A percentile compares a stretch with the other conserved stretches of the same genome.
Conservation (phyloP, 2,888 invertebrate genomes). For the Ochropleura leucogaster region DNA sequence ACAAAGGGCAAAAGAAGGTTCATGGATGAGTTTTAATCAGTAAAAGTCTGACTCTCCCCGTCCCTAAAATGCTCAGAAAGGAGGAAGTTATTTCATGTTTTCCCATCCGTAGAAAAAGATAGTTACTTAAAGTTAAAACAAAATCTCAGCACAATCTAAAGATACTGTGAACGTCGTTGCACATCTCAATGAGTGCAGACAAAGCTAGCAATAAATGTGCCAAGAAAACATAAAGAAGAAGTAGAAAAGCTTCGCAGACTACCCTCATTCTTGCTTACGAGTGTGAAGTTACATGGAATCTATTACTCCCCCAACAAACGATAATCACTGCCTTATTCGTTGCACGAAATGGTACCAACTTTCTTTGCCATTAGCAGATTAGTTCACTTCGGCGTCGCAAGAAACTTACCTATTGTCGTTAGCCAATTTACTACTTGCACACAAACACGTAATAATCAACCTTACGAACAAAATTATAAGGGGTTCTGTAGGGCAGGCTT, state of each 20-base stretch:
- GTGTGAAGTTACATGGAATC: slow-evolving; percentile 58
- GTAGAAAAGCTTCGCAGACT: slow-evolving; percentile 35
- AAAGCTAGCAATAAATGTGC: slow-evolving; percentile 45
- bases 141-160: slow-evolving; percentile 9
- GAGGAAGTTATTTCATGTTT: too few relatives aligned
- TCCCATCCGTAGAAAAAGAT: too few relatives aligned
- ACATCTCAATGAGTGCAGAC: slow-evolving; percentile 31
- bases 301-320: slow-evolving; percentile 57
- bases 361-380: slow-evolving; percentile 84
- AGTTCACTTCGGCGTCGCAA: slow-evolving; percentile 76
- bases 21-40: too few relatives aligned
- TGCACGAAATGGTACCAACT: slow-evolving; percentile 70
- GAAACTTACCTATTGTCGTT: slow-evolving; percentile 76
- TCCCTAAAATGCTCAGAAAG: too few relatives aligned
- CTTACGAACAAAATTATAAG: slow-evolving; percentile 34
- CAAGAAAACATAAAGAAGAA: slow-evolving; percentile 21
- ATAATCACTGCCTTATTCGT: slow-evolving; percentile 74
- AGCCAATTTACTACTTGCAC: slow-evolving; percentile 50
- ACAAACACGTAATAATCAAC: slow-evolving; percentile 40
- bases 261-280: slow-evolving; percentile 47
- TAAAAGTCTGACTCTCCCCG: too few relatives aligned
- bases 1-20: too few relatives aligned
- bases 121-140: not conserved
- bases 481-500: not conserved
- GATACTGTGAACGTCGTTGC: not conserved